Conservation (phyloP, 2,113 vertebrate genomes). For the Oenanthe melanoleuca region DNA sequence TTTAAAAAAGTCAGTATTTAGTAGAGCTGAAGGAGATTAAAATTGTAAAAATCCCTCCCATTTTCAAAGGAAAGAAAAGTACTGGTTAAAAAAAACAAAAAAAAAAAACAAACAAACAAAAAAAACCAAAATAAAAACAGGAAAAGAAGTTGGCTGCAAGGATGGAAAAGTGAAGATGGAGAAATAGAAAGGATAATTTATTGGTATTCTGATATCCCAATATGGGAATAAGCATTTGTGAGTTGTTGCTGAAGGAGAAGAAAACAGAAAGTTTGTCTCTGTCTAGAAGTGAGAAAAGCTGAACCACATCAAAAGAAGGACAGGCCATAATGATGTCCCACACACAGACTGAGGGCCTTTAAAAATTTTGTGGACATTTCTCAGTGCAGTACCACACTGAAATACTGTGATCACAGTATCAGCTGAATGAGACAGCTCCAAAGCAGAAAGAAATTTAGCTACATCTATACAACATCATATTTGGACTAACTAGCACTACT, state of each 20-base stretch:
- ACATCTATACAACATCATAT: not conserved
- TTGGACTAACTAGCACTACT: not conserved
- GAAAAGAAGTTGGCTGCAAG: accelerated
- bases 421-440: not conserved
- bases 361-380: not conserved
- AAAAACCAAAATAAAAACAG: no score
- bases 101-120: no score
- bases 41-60: not conserved
- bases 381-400: not conserved
- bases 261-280: not conserved
- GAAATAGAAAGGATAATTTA: not conserved
- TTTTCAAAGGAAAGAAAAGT: not conserved
- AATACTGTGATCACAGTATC: not conserved
- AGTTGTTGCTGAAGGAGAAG: not conserved
- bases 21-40: not conserved
- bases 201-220: not conserved
- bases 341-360: not conserved
- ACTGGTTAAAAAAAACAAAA: accelerated
- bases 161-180: not conserved
- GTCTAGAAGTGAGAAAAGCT: accelerated
- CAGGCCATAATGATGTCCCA: not conserved
- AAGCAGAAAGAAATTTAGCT: not conserved
- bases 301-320: not conserved
- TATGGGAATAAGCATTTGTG: not conserved
- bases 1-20: not conserved